Evolutionary conservation across 2,888 invertebrate genomes (phyloP).

Genomic region (Achlya flavicornis): DNA sequence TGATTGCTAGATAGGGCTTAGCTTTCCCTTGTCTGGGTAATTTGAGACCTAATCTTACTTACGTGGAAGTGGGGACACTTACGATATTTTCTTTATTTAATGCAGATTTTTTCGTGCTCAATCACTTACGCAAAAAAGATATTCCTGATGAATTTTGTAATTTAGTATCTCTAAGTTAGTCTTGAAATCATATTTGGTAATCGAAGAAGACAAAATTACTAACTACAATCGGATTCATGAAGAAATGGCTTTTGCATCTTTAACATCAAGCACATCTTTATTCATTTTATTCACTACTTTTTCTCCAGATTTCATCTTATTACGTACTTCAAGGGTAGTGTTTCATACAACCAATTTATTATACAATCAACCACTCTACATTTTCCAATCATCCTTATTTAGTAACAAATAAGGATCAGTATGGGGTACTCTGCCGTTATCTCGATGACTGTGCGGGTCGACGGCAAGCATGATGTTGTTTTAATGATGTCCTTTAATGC

Average conservation of each 20-base stretch:
- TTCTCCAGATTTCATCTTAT: neutral
- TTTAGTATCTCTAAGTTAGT: neutral
- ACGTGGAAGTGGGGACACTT: neutral
- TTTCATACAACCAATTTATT: neutral
- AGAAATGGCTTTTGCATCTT: neutral
- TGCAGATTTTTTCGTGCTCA: neutral
- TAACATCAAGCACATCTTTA: neutral
- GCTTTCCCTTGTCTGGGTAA: conserved; percentile 39
- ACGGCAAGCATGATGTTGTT: conserved; percentile 53
- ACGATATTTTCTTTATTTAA: neutral
- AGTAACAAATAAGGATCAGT: neutral
- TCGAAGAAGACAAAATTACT: neutral
- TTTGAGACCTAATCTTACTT: neutral
- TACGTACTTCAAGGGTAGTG: neutral
- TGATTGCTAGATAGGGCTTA: conserved; percentile 35
- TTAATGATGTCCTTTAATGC: conserved; percentile 71
- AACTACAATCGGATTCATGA: neutral
- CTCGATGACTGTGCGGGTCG: conserved; percentile 25
- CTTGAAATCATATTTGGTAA: too few species aligned
- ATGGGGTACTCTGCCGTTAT: neutral
- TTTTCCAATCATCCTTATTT: neutral
- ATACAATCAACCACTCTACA: neutral
- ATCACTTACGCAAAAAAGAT: neutral
- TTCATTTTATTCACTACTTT: neutral
- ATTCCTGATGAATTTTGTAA: neutral